phyloP scores from a whole-genome alignment of 2,113 vertebrate species.

The Prunella himalayana region DNA sequence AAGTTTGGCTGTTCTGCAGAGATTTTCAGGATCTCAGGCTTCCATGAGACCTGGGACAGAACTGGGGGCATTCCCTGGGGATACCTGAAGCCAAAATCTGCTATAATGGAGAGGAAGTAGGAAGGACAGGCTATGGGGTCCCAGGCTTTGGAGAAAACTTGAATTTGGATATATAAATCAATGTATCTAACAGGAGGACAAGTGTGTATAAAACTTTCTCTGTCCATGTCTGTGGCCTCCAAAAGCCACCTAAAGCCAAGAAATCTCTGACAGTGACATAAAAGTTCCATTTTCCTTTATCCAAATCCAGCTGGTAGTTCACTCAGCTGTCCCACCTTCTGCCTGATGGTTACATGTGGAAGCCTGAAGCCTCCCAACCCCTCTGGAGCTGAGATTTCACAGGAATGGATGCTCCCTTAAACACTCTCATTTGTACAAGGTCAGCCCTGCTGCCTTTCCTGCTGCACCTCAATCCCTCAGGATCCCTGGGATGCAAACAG shows the following conservation, averaged over 20 bases:
- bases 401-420: neutral
- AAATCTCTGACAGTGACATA: neutral
- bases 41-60: neutral
- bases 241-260: neutral
- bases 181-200: neutral
- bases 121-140: neutral
- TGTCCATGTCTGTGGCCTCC: neutral
- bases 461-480: neutral
- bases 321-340: neutral
- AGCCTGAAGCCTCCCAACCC: neutral
- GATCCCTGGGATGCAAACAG: neutral
- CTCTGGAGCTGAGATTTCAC: neutral
- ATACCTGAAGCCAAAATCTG: neutral
- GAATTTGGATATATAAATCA: neutral
- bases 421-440: neutral
- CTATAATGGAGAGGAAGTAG: neutral
- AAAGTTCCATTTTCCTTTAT: neutral
- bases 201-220: neutral
- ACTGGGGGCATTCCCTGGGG: neutral
- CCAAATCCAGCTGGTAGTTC: neutral
- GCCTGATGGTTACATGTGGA: rapidly evolving
- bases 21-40: neutral
- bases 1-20: neutral
- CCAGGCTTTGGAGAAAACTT: neutral
- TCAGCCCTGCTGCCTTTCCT: neutral